phyloP scores from a whole-genome alignment of 2,113 vertebrate genomes.

The Mesitornis unicolor region DNA sequence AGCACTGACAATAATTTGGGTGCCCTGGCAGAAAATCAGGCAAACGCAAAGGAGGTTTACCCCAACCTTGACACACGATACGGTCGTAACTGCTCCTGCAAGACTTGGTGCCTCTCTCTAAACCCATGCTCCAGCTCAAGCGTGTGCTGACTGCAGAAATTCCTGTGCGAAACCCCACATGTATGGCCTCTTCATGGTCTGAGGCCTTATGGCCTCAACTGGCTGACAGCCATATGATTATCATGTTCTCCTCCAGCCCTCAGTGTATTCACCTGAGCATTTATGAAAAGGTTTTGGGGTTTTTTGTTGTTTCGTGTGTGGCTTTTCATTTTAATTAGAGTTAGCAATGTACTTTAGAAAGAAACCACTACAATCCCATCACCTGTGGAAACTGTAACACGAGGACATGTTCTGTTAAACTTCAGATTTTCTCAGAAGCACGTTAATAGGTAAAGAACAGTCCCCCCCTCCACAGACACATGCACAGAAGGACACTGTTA shows the following conservation, averaged over 20 bases:
- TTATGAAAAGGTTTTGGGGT: neutral
- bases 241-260: neutral
- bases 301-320: too few species aligned
- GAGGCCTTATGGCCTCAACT: neutral
- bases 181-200: neutral
- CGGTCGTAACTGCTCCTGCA: neutral
- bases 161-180: neutral
- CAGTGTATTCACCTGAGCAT: neutral
- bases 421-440: neutral
- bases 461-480: neutral
- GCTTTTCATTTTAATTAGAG: neutral
- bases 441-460: neutral
- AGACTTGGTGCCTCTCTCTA: neutral
- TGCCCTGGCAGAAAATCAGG: neutral
- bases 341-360: neutral
- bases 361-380: neutral
- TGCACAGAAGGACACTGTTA: fast-evolving
- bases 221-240: neutral
- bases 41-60: neutral
- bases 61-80: neutral
- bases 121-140: neutral
- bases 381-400: neutral
- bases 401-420: neutral
- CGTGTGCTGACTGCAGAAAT: neutral
- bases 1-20: neutral